Evolutionary conservation across 2,888 invertebrate species (phyloP), one percentile per base, ranked within the genome.

Genomic region (Rotaria magnacalcarata): DNA sequence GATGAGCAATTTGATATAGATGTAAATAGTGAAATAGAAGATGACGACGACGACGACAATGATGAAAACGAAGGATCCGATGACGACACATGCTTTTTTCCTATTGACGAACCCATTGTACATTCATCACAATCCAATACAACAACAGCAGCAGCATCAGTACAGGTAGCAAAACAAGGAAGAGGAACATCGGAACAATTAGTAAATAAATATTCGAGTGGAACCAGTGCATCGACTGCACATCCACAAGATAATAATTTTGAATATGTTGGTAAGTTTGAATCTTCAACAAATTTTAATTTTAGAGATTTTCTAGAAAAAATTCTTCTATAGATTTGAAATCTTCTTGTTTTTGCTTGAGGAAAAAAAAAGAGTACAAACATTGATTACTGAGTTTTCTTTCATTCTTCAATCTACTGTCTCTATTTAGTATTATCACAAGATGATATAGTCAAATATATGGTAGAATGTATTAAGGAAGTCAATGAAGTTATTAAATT

Each of bases 381-480:
- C 34, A 50, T 50, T 11, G 14, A 50, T 50, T 14, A 4, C 8
- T 50, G 50, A 50, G 4, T 5, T 50, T 50, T 50, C 14, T 50
- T 50, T 50, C 14, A 11, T 50, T 50, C 14, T 8, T 50, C 50
- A 50, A 50, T 14, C 50, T 50, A 34, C 34, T 34, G 2, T 34
- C 34, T 95, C 87, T 96, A 94, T 91, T 95, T 96, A 92, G 96
- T 97, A 89, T 93, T 97, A 89, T 95, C 96, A 88, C 96, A 96
- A 85, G 97, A 97, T 91, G 95, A 96, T 93, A 96, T 98, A 90
- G 96, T 97, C 88, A 95, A 96, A 91, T 96, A 97, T 92, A 97
- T 98, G 96, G 95, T 95, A 87, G 96, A 97, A 92, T 95, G 95
- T 90, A 97, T 98, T 90, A 95, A 95, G 92, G 97, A 98, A 92